A percentile compares a stretch with the other conserved stretches of the same genome.
Evolutionary conservation across 2,113 vertebrate species (phyloP).

Genomic region (Garra rufa): DNA sequence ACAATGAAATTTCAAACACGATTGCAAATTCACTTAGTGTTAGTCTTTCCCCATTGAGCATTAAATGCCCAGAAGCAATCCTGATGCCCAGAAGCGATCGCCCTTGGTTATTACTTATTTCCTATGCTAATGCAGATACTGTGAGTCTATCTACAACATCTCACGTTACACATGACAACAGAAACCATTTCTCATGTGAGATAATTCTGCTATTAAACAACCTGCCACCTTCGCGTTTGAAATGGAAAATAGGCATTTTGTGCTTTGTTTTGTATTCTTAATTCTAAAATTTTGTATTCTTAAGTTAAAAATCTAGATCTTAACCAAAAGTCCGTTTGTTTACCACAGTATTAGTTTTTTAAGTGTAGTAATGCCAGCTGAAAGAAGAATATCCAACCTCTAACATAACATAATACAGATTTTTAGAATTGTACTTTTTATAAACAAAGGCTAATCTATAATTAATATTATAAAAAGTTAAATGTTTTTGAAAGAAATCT

Average conservation of each 20-base stretch:
- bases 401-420: too few relatives aligned
- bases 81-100: slow-evolving; percentile 5
- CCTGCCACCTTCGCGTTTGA: background rate
- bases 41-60: background rate
- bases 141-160: background rate
- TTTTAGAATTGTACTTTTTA: too few relatives aligned
- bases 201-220: background rate
- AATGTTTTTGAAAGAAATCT: background rate
- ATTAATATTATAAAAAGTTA: background rate
- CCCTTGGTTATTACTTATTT: background rate
- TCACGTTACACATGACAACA: background rate
- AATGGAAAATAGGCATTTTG: slow-evolving; percentile 10
- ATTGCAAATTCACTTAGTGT: slow-evolving; percentile 4
- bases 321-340: background rate
- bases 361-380: background rate
- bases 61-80: background rate
- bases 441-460: background rate
- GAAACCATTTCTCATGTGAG: slow-evolving; percentile 7
- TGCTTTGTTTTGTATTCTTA: background rate
- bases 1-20: background rate
- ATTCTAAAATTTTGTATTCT: too few relatives aligned
- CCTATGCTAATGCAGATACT: background rate
- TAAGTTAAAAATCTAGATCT: background rate
- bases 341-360: background rate
- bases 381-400: too few relatives aligned